These are phyloP conservation scores for Ranitomeya imitator DNA, from an alignment of 2,113 vertebrate species.

Conservation along the genomic window DNA sequence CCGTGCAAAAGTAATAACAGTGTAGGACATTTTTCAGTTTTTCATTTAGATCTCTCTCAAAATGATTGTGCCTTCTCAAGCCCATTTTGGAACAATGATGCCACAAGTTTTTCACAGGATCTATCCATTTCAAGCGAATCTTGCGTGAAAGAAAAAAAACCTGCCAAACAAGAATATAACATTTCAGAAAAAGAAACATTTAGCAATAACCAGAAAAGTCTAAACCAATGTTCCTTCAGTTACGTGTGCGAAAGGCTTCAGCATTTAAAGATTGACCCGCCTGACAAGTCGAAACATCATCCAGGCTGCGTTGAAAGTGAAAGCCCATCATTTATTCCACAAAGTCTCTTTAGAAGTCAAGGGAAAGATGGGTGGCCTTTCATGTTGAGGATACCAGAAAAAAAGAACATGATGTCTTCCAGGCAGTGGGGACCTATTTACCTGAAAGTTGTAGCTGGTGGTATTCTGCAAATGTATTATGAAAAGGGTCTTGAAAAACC, in stretches of 20 bases:
- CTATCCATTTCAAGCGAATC: slow-evolving; percentile 62
- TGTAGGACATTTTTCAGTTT: slow-evolving; percentile 24
- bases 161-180: slow-evolving; percentile 42
- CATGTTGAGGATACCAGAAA: slow-evolving; percentile 96
- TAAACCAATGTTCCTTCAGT: slow-evolving; percentile 84
- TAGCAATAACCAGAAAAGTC: slow-evolving; percentile 76
- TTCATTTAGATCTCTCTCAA: slow-evolving; percentile 72
- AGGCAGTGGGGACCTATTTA: slow-evolving; percentile 97
- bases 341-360: slow-evolving; percentile 80
- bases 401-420: slow-evolving; percentile 98
- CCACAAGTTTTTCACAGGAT: slow-evolving; percentile 69
- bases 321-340: slow-evolving; percentile 70
- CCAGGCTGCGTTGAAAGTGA: slow-evolving; percentile 23
- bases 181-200: slow-evolving; percentile 68
- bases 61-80: slow-evolving; percentile 82
- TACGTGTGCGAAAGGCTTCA: slow-evolving; percentile 89
- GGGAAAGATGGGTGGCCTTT: slow-evolving; percentile 87
- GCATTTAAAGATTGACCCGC: slow-evolving; percentile 71
- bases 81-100: slow-evolving; percentile 84
- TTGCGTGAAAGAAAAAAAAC: slow-evolving; percentile 58
- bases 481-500: slow-evolving; percentile 94
- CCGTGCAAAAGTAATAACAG: slow-evolving; percentile 53
- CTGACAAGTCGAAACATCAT: slow-evolving; percentile 35
- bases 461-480: slow-evolving; percentile 92
- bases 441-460: slow-evolving; percentile 82